A percentile compares a stretch with the other conserved stretches of the same genome.
Evolutionary conservation across 2,113 vertebrate species (phyloP).

Genomic region (Hydrochoerus hydrochaeris): DNA sequence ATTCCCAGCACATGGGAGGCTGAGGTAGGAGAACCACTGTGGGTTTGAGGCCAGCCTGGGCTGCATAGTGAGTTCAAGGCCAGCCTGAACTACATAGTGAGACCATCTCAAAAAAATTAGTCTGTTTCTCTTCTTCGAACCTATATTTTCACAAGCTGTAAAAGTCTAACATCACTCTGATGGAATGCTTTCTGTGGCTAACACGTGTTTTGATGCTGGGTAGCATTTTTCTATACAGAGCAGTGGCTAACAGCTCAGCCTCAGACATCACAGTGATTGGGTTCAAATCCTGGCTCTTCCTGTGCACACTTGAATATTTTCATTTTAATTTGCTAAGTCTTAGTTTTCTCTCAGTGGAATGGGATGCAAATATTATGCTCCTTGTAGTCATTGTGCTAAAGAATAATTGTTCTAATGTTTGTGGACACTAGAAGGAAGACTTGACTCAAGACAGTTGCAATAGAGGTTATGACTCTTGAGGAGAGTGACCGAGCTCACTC

Average conservation of each 20-base stretch:
- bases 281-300: slow-evolving; percentile 29
- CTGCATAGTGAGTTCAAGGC: not conserved
- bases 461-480: not conserved
- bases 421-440: not conserved
- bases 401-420: not conserved
- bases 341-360: slow-evolving; percentile 55
- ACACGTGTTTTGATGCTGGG: slow-evolving; percentile 60
- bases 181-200: slow-evolving; percentile 44
- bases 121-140: slow-evolving; percentile 44
- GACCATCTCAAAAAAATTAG: not conserved
- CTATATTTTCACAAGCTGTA: slow-evolving; percentile 30
- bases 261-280: slow-evolving; percentile 1
- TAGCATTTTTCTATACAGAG: not conserved
- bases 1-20: not conserved
- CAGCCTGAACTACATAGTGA: too few species aligned
- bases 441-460: not conserved
- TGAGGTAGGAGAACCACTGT: too few species aligned
- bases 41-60: too few species aligned
- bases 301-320: not conserved
- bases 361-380: not conserved
- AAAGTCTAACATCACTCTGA: not conserved
- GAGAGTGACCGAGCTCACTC: not conserved
- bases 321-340: slow-evolving; percentile 33
- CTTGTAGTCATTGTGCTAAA: not conserved
- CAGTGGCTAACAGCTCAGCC: not conserved